These are phyloP conservation scores for Parotia lawesii DNA, from an alignment of 2,113 vertebrate species.

Conservation along the genomic window DNA sequence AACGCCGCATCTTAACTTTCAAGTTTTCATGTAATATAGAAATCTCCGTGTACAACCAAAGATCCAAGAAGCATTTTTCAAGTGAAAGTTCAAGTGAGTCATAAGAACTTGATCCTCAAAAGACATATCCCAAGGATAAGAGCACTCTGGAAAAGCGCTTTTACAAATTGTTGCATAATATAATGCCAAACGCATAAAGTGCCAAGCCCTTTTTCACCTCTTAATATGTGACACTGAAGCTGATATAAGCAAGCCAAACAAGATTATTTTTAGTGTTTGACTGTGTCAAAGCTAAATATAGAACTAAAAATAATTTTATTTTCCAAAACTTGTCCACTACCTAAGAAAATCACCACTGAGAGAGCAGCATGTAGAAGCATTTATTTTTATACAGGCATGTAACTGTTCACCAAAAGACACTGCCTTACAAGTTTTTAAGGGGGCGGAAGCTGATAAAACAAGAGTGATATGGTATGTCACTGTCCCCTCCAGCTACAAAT, in stretches of 20 bases:
- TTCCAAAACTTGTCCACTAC: background rate
- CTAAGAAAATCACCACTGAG: background rate
- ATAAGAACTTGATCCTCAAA: background rate
- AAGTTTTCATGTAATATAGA: background rate
- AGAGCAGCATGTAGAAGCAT: background rate
- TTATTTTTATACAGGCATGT: background rate
- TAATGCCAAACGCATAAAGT: background rate
- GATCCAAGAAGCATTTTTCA: background rate
- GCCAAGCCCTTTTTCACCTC: background rate
- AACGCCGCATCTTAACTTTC: background rate
- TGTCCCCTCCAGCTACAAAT: background rate
- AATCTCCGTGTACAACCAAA: background rate
- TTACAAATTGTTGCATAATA: background rate
- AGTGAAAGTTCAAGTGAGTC: background rate
- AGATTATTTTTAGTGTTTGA: background rate
- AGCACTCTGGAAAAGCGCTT: background rate
- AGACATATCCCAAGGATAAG: background rate
- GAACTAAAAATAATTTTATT: background rate
- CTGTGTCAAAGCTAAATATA: background rate
- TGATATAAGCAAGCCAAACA: background rate
- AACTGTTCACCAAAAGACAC: background rate
- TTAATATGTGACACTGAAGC: background rate
- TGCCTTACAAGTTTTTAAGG: background rate
- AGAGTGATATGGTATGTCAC: background rate
- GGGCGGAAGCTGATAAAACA: background rate